Evolutionary conservation across 2,888 invertebrate species (phyloP), one percentile per base, ranked within the genome.

Genomic region (Galerucella nymphaeae): DNA sequence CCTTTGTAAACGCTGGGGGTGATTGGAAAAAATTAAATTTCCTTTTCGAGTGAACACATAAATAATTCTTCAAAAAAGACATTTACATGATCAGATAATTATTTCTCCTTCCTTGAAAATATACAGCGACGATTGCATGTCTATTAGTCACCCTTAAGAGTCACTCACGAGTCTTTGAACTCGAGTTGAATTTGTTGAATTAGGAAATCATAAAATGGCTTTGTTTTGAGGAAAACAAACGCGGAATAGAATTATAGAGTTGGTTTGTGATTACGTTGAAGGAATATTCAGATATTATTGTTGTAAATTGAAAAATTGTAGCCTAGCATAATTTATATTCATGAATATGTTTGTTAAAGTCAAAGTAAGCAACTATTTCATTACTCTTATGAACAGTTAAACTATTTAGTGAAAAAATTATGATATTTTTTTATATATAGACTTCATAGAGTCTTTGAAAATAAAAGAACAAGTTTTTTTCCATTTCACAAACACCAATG

Each of bases 11-110:
- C 0, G 50, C 16, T 10, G n/a, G 8, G 16, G 50, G 50, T 18
- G 13, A 23, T n/a, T 16, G 30, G 8, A 38, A 58, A 58, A 41
- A 61, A 41, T 42, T 61, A 16, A 41, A 41, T 61, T 41, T 61
- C 42, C 41, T 41, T 16, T 61, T 61, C 41, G 6, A 16, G 61
- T 41, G 18, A 41, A 41, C 38, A 38, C 38, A 42, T 48, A 50
- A 41, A 69, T 62, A 69, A 62, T 53, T 62, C 16, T 69, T 69
- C 62, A 48, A 41, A 61, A 69, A 45, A 62, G 61, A 61, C 62
- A 55, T 69, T 61, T 69, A 69, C 68, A 69, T 62, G 68, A 55
- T 18, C 61, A 69, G 53, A 69, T 69, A 69, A 69, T 69, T 62
- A 69, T 69, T 45, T 62, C 68, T 61, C 68, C 23, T 61, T 38